These are phyloP conservation scores for Athripsodes cinereus DNA, from an alignment of 2,888 invertebrate species.

Conservation along the genomic window DNA sequence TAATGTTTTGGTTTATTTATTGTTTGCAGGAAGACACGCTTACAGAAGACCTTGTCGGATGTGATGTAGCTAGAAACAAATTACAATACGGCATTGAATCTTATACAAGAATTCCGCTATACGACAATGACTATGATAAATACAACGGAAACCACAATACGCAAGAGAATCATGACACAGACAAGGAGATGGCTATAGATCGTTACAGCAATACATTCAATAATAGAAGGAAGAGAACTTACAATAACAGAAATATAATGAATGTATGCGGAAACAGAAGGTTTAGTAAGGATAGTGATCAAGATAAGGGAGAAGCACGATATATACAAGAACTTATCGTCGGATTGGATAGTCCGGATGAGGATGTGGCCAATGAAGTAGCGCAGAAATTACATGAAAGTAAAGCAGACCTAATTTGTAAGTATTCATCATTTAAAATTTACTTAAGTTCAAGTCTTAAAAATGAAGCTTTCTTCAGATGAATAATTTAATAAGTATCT, in stretches of 20 bases:
- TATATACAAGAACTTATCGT: constrained; percentile 54
- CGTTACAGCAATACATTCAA: constrained; percentile 36
- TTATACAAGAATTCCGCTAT: constrained; percentile 65
- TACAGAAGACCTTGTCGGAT: constrained; percentile 69
- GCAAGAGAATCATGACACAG: constrained; percentile 4
- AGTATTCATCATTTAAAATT: constrained; percentile 31
- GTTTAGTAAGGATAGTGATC: constrained; percentile 39
- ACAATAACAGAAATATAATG: constrained; percentile 52
- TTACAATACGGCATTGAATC: constrained; percentile 63
- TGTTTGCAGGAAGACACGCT: constrained; percentile 67
- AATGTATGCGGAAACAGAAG: constrained; percentile 53
- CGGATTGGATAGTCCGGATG: constrained; percentile 46
- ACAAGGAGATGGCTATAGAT: constrained; percentile 30
- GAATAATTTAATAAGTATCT: too few relatives aligned
- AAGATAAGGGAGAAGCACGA: constrained; percentile 50
- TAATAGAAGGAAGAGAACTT: constrained; percentile 44
- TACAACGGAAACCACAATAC: constrained; percentile 16
- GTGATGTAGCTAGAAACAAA: constrained; percentile 58
- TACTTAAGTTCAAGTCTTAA: too few relatives aligned
- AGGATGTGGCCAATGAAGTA: constrained; percentile 64
- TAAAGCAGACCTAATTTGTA: constrained; percentile 68
- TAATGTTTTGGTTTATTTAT: too few relatives aligned
- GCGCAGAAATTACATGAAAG: constrained; percentile 67
- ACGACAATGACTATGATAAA: constrained; percentile 55
- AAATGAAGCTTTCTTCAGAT: too few relatives aligned